A percentile compares a stretch with the other conserved stretches of the same genome.
phyloP scores from a whole-genome alignment of 2,888 invertebrate genomes.

The Hemaris fuciformis region DNA sequence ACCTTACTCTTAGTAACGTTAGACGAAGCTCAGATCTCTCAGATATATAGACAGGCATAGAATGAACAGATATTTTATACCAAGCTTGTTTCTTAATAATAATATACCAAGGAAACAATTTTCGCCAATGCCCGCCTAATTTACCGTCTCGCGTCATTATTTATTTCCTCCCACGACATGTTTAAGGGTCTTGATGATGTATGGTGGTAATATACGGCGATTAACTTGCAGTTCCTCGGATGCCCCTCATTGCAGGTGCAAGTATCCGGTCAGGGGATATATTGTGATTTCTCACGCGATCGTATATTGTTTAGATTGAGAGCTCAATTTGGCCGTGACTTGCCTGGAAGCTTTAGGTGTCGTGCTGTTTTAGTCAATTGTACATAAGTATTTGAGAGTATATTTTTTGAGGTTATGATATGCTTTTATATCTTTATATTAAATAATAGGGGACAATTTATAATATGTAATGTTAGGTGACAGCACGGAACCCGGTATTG shows the following conservation, averaged over 20 bases:
- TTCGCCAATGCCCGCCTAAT: constrained; percentile 35
- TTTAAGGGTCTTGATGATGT: constrained; percentile 53
- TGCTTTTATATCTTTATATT: no score
- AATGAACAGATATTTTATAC: no score
- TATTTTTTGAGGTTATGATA: no score
- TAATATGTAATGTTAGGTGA: no score
- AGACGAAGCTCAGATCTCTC: no score
- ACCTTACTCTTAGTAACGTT: no score
- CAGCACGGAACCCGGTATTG: no score
- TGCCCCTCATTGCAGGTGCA: constrained; percentile 61
- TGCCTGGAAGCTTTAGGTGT: not conserved
- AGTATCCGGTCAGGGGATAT: constrained; percentile 37
- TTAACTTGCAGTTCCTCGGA: constrained; percentile 71
- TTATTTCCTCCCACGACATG: constrained; percentile 42
- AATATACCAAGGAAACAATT: not conserved
- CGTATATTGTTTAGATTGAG: constrained; percentile 58
- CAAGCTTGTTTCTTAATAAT: not conserved
- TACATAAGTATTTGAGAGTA: no score
- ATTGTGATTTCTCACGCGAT: constrained; percentile 66
- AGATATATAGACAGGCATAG: no score
- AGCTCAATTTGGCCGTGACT: constrained; percentile 32
- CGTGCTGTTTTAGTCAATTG: no score
- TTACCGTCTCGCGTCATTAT: constrained; percentile 37
- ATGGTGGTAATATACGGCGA: constrained; percentile 58
- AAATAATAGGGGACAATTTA: no score